Conservation (phyloP, 64 coral and sea anemone species). For the Catalaphyllia jardinei region DNA sequence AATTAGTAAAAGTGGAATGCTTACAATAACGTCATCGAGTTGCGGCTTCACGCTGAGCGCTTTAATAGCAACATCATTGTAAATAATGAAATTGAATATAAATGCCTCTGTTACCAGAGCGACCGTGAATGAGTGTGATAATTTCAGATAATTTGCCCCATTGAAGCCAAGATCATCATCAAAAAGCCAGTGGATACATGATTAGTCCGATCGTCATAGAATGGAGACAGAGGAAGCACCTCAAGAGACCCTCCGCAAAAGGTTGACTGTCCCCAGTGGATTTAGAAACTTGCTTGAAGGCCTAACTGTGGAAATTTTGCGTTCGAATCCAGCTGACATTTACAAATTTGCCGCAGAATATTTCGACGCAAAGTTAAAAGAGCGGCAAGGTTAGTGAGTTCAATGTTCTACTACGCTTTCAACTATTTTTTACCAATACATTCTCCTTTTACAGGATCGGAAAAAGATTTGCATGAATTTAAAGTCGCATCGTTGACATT, state of each 20-base stretch:
- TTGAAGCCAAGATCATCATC: not conserved
- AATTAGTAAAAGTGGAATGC: not conserved
- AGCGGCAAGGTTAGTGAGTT: constrained; percentile 68
- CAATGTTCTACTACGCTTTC: not conserved
- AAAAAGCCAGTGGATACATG: not conserved
- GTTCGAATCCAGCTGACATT: constrained; percentile 63
- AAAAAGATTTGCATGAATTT: too few relatives aligned
- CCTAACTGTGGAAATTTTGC: constrained; percentile 73
- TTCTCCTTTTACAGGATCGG: too few relatives aligned
- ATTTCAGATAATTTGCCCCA: not conserved
- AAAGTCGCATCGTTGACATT: too few relatives aligned
- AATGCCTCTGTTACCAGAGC: constrained; percentile 40
- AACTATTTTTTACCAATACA: too few relatives aligned
- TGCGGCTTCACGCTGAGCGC: not conserved
- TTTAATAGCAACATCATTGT: constrained; percentile 29
- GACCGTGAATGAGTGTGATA: not conserved
- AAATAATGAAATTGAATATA: constrained; percentile 13
- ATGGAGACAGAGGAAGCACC: not conserved
- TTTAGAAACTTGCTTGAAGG: constrained; percentile 87
- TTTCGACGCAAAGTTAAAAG: constrained; percentile 61
- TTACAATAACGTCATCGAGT: not conserved
- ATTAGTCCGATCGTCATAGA: not conserved
- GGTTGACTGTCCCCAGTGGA: constrained; percentile 66
- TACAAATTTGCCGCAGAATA: constrained; percentile 82
- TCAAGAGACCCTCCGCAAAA: not conserved